A percentile compares a stretch with the other conserved stretches of the same genome.
Evolutionary conservation across 2,888 invertebrate species (phyloP).

Genomic region (Pandemis heparana): DNA sequence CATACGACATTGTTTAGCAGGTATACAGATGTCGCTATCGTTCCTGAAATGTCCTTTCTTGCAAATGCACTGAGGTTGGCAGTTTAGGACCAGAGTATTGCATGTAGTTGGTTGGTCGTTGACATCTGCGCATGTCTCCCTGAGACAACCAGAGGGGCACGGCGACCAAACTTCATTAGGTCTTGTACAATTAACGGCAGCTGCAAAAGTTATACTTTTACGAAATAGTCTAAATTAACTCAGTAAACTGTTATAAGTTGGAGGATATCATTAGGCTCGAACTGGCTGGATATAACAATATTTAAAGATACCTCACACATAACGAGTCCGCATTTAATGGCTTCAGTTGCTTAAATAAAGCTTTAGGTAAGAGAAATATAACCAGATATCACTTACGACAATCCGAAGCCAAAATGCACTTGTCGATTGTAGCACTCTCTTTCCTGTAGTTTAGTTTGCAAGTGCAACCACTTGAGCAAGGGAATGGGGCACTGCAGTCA

Average conservation of each 20-base stretch:
- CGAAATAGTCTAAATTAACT: neutral
- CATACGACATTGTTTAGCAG: constrained; percentile 26
- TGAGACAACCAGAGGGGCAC: constrained; percentile 56
- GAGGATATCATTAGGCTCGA: too few relatives aligned
- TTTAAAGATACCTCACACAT: too few relatives aligned
- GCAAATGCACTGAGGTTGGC: constrained; percentile 60
- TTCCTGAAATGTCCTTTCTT: constrained; percentile 55
- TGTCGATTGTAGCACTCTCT: constrained; percentile 50
- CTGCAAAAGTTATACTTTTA: constrained; percentile 45
- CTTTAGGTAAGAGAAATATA: too few relatives aligned
- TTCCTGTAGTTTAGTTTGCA: constrained; percentile 56
- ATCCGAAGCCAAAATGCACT: constrained; percentile 57
- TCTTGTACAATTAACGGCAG: constrained; percentile 57
- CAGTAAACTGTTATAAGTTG: neutral
- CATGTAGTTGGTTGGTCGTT: constrained; percentile 49
- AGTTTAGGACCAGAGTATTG: constrained; percentile 56
- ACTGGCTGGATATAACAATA: too few relatives aligned
- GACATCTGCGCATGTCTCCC: constrained; percentile 56
- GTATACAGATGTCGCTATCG: constrained; percentile 37
- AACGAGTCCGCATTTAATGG: too few relatives aligned
- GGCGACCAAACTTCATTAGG: constrained; percentile 55
- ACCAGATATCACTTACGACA: constrained; percentile 50
- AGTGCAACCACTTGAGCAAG: constrained; percentile 63
- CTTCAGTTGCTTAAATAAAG: too few relatives aligned
- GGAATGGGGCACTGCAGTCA: constrained; percentile 53